These are phyloP conservation scores for Xenentodon cancila DNA, from an alignment of 2,797 vertebrate genomes.

Conservation along the genomic window DNA sequence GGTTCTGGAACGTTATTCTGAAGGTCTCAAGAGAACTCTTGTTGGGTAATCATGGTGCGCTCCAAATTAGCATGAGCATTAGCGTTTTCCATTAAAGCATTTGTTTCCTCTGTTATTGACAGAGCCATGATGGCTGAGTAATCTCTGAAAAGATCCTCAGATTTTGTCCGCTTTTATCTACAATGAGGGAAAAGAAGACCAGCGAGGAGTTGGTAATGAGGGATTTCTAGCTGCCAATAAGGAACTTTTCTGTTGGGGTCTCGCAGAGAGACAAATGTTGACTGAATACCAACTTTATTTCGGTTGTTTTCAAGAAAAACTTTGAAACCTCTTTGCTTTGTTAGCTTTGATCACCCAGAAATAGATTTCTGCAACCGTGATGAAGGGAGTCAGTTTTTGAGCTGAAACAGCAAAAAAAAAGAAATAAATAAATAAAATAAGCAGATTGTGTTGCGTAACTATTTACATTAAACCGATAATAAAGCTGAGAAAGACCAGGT, in stretches of 20 bases:
- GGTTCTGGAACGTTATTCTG: slow-evolving; percentile 6
- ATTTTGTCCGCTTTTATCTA: slow-evolving; percentile 28
- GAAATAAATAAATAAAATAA: too few species aligned
- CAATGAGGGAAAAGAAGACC: slow-evolving; percentile 15
- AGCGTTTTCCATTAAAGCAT: slow-evolving; percentile 27
- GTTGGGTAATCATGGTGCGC: not conserved
- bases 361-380: too few species aligned
- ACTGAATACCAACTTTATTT: not conserved
- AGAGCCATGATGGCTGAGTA: slow-evolving; percentile 30
- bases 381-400: too few species aligned
- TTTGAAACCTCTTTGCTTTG: not conserved
- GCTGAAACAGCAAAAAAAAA: too few species aligned
- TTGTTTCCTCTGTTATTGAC: slow-evolving; percentile 25
- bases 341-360: too few species aligned
- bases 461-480: too few species aligned
- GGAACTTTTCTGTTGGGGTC: not conserved
- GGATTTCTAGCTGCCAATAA: slow-evolving; percentile 33
- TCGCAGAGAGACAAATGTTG: slow-evolving; percentile 1
- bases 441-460: too few species aligned
- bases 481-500: too few species aligned
- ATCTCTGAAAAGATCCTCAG: slow-evolving; percentile 46
- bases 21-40: slow-evolving; percentile 10
- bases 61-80: slow-evolving; percentile 1
- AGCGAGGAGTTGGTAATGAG: not conserved
- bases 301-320: not conserved